These are phyloP conservation scores for Cephus runcator DNA, from an alignment of 2,888 invertebrate genomes.

Conservation along the genomic window DNA sequence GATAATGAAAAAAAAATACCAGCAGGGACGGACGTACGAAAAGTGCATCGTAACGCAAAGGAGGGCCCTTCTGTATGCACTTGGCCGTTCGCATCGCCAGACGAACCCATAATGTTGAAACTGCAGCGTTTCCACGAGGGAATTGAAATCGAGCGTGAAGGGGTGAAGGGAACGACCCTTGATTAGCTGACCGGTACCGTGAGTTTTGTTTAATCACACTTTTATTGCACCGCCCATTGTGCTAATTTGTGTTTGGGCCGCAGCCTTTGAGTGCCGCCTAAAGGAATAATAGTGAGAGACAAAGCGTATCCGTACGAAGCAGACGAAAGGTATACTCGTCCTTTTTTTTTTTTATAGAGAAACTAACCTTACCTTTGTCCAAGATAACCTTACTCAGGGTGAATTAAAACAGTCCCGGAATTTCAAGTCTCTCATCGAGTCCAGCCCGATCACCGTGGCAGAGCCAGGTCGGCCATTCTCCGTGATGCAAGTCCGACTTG, in stretches of 20 bases:
- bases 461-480: slow-evolving; percentile 15
- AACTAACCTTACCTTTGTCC: neutral
- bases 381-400: neutral
- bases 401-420: neutral
- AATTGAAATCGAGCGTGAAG: slow-evolving; percentile 30
- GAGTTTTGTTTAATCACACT: slow-evolving; percentile 30
- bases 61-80: neutral
- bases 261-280: neutral
- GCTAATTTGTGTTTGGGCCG: slow-evolving; percentile 30
- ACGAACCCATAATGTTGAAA: neutral
- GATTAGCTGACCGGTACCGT: slow-evolving; percentile 39
- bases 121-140: slow-evolving; percentile 8
- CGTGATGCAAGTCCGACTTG: slow-evolving; percentile 26
- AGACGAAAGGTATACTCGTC: neutral
- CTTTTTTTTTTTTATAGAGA: neutral
- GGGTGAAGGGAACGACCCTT: slow-evolving; percentile 19
- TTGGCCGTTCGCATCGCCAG: neutral
- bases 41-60: neutral
- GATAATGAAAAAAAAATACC: neutral
- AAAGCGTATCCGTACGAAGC: neutral
- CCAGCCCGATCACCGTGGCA: neutral
- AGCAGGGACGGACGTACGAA: neutral
- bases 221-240: slow-evolving; percentile 17
- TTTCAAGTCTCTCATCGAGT: neutral
- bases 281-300: neutral